Conservation (phyloP, 2,113 vertebrate genomes). For the Phyllopteryx taeniolatus region DNA sequence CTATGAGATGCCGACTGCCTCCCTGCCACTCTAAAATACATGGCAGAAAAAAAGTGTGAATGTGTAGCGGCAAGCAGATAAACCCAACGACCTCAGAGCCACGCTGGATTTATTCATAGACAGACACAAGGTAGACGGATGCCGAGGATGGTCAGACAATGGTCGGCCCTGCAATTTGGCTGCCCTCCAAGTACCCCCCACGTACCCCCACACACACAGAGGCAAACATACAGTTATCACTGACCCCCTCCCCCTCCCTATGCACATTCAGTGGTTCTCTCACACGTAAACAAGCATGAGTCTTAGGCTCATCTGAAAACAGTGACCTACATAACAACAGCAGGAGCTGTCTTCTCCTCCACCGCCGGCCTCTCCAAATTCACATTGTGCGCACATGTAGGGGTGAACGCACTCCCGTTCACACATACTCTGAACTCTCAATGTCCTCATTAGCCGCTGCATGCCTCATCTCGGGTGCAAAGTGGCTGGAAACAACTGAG, state of each 20-base stretch:
- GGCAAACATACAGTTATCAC: slow-evolving; percentile 49
- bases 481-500: slow-evolving; percentile 17
- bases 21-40: not conserved
- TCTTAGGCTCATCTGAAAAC: slow-evolving; percentile 72
- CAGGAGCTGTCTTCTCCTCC: slow-evolving; percentile 44
- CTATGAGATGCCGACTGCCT: slow-evolving; percentile 26
- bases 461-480: slow-evolving; percentile 1
- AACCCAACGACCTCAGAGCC: slow-evolving; percentile 28
- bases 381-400: slow-evolving; percentile 18
- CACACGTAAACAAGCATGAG: slow-evolving; percentile 73
- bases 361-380: slow-evolving; percentile 39
- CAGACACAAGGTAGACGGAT: slow-evolving; percentile 44
- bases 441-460: slow-evolving; percentile 7
- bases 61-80: slow-evolving; percentile 25
- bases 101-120: slow-evolving; percentile 35
- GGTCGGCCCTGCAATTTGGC: slow-evolving; percentile 56
- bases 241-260: slow-evolving; percentile 43
- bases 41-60: not conserved
- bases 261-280: slow-evolving; percentile 51
- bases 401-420: not conserved
- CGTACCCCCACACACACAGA: slow-evolving; percentile 14
- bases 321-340: slow-evolving; percentile 72
- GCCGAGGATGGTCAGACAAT: slow-evolving; percentile 59
- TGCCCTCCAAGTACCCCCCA: slow-evolving; percentile 49
- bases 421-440: slow-evolving; percentile 15